Evolutionary conservation across 2,888 invertebrate genomes (phyloP).

Genomic region (Lasioglossum villosulum): DNA sequence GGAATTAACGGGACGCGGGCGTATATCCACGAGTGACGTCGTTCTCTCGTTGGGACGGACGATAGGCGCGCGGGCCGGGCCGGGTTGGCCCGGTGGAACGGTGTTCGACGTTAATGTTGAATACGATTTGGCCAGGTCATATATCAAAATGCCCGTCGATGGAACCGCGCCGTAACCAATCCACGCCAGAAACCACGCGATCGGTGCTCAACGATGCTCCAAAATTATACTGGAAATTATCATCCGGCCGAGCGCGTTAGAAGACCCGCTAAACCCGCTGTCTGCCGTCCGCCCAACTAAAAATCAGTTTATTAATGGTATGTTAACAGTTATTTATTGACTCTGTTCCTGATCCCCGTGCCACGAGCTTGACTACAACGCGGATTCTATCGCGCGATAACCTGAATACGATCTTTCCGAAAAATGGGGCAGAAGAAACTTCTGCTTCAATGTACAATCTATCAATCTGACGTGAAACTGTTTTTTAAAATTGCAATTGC

Average conservation of each 20-base stretch:
- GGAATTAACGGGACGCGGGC: constrained; percentile 54
- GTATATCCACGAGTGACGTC: constrained; percentile 24
- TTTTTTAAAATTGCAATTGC: no score
- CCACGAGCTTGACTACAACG: not conserved
- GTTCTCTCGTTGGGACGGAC: constrained; percentile 1
- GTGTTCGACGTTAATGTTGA: constrained; percentile 61
- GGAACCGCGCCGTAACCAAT: constrained; percentile 57
- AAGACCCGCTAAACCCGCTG: constrained; percentile 43
- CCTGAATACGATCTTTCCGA: not conserved
- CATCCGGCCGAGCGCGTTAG: constrained; percentile 29
- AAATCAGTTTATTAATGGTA: constrained; percentile 56
- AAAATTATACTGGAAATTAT: constrained; percentile 65
- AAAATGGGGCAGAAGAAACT: not conserved
- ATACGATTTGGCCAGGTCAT: constrained; percentile 60
- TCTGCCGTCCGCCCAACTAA: constrained; percentile 25
- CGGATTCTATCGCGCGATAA: not conserved
- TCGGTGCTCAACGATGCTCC: constrained; percentile 50
- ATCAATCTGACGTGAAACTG: no score
- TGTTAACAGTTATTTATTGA: constrained; percentile 54
- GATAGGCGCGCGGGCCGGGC: constrained; percentile 4
- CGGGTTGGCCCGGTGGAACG: constrained; percentile 15
- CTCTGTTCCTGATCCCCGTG: constrained; percentile 1
- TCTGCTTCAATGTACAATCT: not conserved
- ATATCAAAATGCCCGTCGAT: constrained; percentile 64
- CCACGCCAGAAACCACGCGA: constrained; percentile 57